Percentiles rank a stretch among this genome's conserved stretches.
phyloP scores from a whole-genome alignment of 1,140 invertebrate genomes.

The Heterodera carotae region DNA sequence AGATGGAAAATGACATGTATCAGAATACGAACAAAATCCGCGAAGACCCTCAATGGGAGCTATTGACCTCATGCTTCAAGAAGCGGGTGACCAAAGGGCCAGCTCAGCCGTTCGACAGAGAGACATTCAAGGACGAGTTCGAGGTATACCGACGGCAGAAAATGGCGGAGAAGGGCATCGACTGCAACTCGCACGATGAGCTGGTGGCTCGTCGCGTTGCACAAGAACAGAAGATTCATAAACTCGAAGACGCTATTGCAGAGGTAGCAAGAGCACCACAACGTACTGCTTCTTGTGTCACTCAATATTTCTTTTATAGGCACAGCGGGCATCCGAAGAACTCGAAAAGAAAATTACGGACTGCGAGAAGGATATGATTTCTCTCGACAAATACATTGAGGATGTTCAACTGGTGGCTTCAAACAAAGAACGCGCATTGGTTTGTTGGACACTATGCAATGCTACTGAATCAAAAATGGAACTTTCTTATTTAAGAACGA shows the following conservation, averaged over 20 bases:
- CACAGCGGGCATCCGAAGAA: background rate
- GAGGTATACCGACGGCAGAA: conserved; percentile 4
- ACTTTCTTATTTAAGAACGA: conserved; percentile 5
- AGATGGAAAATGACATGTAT: background rate
- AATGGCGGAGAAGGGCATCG: conserved; percentile 16
- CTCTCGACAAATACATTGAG: conserved; percentile 12
- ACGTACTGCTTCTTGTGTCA: too few species aligned
- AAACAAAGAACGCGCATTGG: background rate
- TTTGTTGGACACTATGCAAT: background rate
- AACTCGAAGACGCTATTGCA: conserved; percentile 9
- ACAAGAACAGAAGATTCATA: conserved; percentile 19
- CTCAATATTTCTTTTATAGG: conserved; percentile 13
- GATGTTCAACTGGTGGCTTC: background rate
- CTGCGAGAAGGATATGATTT: conserved; percentile 6
- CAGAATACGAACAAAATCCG: conserved; percentile 11
- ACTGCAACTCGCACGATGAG: conserved; percentile 9
- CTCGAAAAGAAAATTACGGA: conserved; percentile 15
- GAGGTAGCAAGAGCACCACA: background rate
- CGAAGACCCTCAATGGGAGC: conserved; percentile 27
- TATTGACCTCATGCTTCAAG: conserved; percentile 34
- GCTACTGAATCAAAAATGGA: background rate
- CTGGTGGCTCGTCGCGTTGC: conserved; percentile 8
- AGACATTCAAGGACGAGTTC: conserved; percentile 11
- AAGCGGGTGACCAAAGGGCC: background rate
- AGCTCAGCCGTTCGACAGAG: background rate